Evolutionary conservation across 2,113 vertebrate genomes (phyloP), one percentile per base, ranked within the genome.

Genomic region (Pseudolaguvia tuberculata): DNA sequence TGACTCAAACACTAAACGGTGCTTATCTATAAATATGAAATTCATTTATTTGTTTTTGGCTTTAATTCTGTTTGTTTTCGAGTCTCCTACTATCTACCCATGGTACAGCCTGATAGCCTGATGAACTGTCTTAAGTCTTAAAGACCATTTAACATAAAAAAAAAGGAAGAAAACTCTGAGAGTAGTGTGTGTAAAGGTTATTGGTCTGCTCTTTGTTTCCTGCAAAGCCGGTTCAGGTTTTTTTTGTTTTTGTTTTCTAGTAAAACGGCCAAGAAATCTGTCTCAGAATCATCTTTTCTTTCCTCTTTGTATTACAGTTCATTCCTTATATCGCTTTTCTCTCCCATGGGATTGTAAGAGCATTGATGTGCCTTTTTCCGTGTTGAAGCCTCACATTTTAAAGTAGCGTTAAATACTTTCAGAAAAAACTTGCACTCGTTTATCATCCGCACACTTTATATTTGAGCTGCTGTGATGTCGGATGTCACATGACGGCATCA

Each of bases 1-100:
- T 90, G 88, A 90, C 84, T 90, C 88, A 84, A 50, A 72, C 65
- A 50, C 42, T 42, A 61, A 79, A 84, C 84, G 86, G 88, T 89
- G 87, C 89, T 90, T 83, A 66, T 48, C 47, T 50, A 29, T 27
- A 20, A 9, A 11, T 35, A 14, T 66, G 25, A 47, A 66, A 66
- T 48, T 52, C 25, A 31, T 15, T 69, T 21, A 42, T 68, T 53
- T 17, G n/a, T 53, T 61, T 42, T 42, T 42, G 5, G 8, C 5
- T 42, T 42, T 8, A 42, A 8, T 42, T 42, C 39, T 31, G 20
- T 77, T 62, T 53, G 27, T 75, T 70, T 52, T 52, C 1, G 67
- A 8, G 59, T 67, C 59, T 69, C 67, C 2, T 69, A n/a, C 14
- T 69, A 20, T 20, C 50, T 18, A n/a, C 50, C 2, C 5, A 69